Base-by-base conservation (phyloP, 2,888 invertebrate species). In the Protodeltote pygarga region DNA sequence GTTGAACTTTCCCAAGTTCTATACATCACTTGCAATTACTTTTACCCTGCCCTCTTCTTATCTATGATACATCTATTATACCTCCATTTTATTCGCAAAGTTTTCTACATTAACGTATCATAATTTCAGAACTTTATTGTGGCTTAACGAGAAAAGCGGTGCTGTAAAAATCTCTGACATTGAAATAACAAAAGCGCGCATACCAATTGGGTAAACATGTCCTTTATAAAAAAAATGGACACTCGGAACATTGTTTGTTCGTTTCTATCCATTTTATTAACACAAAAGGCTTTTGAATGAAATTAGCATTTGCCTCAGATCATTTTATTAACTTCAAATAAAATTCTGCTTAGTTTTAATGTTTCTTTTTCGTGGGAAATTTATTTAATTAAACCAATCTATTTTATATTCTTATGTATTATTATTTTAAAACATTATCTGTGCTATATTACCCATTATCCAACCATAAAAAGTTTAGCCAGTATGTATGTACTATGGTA, bases 1-100 rank as follows among this genome's bases (percentile, higher is more conserved):
- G 59, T 57, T 59, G 40, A 62, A 61, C 42, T 47, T 50, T 48
- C 21, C 20, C n/a, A 44, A 66, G 42, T 64, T 44, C 35, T 54
- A 17, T 42, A 25, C 44, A 37, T 54, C 38, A 37, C 29, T 51
- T 49, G 35, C 47, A 51, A 48, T 53, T 54, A 50, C 55, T 59
- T 59, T 54, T 17, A 32, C 37, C 29, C 10, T 23, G 3, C 24
- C 19, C 14, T 33, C 14, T 9, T 19, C 29, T 47, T 52, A 47
- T 45, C 32, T 42, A 21, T 46, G 31, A 27, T 44, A 28, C 20
- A 8, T 28, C 10, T 9, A 28, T 21, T 35, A 29, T 10, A 24
- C 16, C 21, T 39, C 48, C 2, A 21, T 27, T 32, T 14, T 24
- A 21, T 11, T 42, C 2, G 10, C 17, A 29, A 48, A 38, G 5